phyloP scores from a whole-genome alignment of 1,140 invertebrate genomes.

The Rhopalosiphum maidis region DNA sequence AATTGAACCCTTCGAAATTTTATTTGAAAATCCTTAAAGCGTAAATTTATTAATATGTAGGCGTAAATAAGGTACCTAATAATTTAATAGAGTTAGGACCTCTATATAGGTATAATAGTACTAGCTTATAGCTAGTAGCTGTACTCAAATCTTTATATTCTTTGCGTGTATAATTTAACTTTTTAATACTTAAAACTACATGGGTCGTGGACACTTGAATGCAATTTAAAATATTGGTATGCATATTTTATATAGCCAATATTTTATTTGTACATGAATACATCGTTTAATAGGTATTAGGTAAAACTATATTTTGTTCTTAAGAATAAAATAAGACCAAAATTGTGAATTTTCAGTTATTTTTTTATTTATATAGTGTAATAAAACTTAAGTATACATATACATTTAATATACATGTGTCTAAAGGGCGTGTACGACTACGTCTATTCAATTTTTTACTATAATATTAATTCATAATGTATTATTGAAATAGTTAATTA shows the following conservation, averaged over 20 bases:
- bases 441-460: not conserved
- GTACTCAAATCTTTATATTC: no score
- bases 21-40: not conserved
- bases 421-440: not conserved
- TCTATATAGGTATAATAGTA: not conserved
- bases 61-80: not conserved
- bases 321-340: not conserved
- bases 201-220: not conserved
- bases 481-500: not conserved
- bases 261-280: not conserved
- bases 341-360: not conserved
- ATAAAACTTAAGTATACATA: not conserved
- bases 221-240: not conserved
- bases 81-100: not conserved
- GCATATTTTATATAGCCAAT: not conserved
- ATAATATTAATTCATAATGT: not conserved
- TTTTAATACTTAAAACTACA: no score
- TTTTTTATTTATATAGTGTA: not conserved
- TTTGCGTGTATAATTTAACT: no score
- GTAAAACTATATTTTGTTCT: not conserved
- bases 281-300: not conserved
- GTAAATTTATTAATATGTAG: no score
- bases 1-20: not conserved
- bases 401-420: not conserved
- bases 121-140: not conserved